phyloP scores from a whole-genome alignment of 1,140 invertebrate genomes.

The Bombus ignitus region DNA sequence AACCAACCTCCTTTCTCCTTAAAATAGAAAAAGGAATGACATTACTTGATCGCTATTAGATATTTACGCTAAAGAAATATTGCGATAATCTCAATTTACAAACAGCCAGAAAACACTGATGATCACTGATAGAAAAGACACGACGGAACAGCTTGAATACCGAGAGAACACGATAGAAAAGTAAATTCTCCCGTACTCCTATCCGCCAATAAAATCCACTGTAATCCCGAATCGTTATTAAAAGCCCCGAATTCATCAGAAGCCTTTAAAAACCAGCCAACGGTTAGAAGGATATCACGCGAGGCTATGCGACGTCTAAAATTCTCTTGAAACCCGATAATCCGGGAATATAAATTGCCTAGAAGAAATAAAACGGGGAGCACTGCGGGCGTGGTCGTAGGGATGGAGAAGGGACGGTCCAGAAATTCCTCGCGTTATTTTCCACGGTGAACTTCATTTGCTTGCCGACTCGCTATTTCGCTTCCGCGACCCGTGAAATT shows the following conservation, averaged over 20 bases:
- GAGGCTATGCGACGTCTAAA: constrained; percentile 2
- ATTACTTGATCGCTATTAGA: no score
- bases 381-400: background rate
- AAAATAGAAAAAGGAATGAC: no score
- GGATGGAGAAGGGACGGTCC: background rate
- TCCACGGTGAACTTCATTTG: constrained; percentile 63
- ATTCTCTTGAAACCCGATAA: constrained; percentile 41
- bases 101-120: background rate
- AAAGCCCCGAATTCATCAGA: constrained; percentile 16
- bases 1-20: no score
- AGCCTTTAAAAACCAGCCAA: constrained; percentile 2
- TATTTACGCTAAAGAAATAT: no score
- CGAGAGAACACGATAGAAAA: background rate
- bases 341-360: constrained; percentile 51
- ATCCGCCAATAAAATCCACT: background rate
- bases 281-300: constrained; percentile 22
- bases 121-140: no score
- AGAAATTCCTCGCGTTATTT: constrained; percentile 69
- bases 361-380: constrained; percentile 51
- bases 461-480: constrained; percentile 62
- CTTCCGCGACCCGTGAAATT: constrained; percentile 74
- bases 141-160: background rate
- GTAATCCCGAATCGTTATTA: constrained; percentile 13
- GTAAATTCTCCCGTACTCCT: background rate
- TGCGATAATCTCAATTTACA: background rate